Evolutionary conservation across 2,797 vertebrate genomes (phyloP), one percentile per base, ranked within the genome.

Genomic region (Sebastolobus alascanus): DNA sequence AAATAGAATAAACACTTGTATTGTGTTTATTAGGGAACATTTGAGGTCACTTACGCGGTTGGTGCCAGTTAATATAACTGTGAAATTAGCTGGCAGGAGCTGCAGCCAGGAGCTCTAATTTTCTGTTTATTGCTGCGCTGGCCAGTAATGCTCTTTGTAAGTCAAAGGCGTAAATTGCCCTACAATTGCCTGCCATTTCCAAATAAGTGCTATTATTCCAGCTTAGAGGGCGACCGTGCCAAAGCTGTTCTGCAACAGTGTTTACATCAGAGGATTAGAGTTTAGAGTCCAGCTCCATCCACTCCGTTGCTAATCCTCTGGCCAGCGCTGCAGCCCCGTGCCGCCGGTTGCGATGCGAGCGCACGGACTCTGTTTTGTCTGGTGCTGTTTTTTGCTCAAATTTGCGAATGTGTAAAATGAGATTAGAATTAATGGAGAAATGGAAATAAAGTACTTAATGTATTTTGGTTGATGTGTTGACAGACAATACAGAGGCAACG

Each of bases 401-500:
- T 4, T 4, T 33, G 14, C 29, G 52, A 40, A 16, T n/a, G 13
- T 52, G 33, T 25, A 0, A n/a, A 35, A 46, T 35, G 9, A 20
- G 37, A 9, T 22, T 29, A 11, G 22, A 5, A 65, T 70, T 22
- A 54, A 27, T 76, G 4, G 63, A 27, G 8, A 73, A 37, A 65
- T 64, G 20, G 40, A 58, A 54, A 35, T 60, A 0, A 73, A 20
- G 38, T 35, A 1, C 8, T 38, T 58, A 10, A 59, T 37, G n/a
- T 18, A 10, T 66, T 70, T 70, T 84, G 20, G 35, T 61, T 56
- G 14, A 35, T 70, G 22, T 85, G 50, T 86, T 75, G 13, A 65
- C 85, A 96, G 98, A 92, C 98, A 99, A 71, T 99, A 99, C 92
- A 96, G 98, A 95, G 99, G 98, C 93, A 99, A 99, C 83, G 99